A percentile compares a stretch with the other conserved stretches of the same genome.
Conservation (phyloP, 2,888 invertebrate genomes). For the Scelioninae gen. 2 region DNA sequence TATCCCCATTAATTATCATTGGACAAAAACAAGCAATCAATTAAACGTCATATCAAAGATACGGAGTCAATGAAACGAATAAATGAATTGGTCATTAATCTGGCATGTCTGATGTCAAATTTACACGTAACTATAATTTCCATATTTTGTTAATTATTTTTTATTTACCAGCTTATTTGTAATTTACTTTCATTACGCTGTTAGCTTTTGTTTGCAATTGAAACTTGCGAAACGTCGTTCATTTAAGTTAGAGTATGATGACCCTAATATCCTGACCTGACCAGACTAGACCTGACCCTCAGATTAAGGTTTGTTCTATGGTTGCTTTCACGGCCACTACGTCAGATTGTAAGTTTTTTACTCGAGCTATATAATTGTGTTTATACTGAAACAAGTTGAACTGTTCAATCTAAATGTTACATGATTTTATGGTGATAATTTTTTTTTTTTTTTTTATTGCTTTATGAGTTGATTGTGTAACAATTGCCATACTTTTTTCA, state of each 20-base stretch:
- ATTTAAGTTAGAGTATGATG: constrained; percentile 52
- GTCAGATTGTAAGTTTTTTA: constrained; percentile 69
- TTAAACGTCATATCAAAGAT: too few relatives aligned
- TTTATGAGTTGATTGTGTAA: too few relatives aligned
- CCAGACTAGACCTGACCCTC: constrained; percentile 61
- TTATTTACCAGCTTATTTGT: not conserved
- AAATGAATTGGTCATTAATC: not conserved
- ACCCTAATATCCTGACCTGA: constrained; percentile 59
- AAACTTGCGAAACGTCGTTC: constrained; percentile 58
- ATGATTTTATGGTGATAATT: not conserved
- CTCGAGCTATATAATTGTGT: constrained; percentile 14
- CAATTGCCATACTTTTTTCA: not conserved
- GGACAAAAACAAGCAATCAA: too few relatives aligned
- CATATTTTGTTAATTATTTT: not conserved
- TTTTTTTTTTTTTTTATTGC: too few relatives aligned
- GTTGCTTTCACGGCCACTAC: constrained; percentile 67
- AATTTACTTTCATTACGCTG: not conserved
- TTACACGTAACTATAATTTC: not conserved
- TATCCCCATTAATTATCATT: too few relatives aligned
- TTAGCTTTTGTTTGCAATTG: constrained; percentile 36
- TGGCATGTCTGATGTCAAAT: not conserved
- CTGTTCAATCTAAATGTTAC: too few relatives aligned
- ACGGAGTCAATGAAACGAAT: too few relatives aligned
- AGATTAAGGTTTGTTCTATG: constrained; percentile 61
- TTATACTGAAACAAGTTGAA: not conserved